Evolutionary conservation across 2,888 invertebrate genomes (phyloP), one percentile per base, ranked within the genome.

Genomic region (Calephelis perditalis): DNA sequence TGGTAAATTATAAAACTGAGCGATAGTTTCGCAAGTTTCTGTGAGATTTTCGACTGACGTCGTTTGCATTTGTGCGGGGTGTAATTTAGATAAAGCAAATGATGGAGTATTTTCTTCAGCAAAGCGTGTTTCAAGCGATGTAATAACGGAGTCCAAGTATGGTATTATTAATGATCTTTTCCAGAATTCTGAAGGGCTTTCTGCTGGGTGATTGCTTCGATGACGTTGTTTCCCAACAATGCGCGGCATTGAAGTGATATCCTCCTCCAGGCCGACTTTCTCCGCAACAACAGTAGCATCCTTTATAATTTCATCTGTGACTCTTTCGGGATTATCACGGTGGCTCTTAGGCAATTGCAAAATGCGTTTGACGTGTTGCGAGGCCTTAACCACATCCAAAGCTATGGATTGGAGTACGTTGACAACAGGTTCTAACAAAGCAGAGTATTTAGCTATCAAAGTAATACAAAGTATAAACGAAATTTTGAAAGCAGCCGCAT

Each of bases 371-470:
- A 67, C 60, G 62, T 66, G 65, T 62, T 66, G 57, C 66, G 62
- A 65, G 63, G 64, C 63, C 58, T 64, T 62, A 44, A 62, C 64
- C 66, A 64, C 63, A 59, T 69, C 68, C 62, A 72, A 65, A 65
- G 68, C 61, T 67, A 65, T 64, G 46, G 67, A 67, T 63, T 73
- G 69, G 60, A 73, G 65, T 49, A 55, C 66, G 67, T 72, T 73
- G 44, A 68, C 70, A 61, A 68, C 68, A 40, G 69, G 70, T 68
- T 71, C 68, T 61, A 70, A 49, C 63, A 71, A 64, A 64, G 68
- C 68, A 15, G 67, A 71, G 64, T 72, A 72, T 68, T 70, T 69
- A 37, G 68, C 68, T 70, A 72, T 66, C 63, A 71, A 65, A 52
- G 43, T 63, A 67, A 71, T 60, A 12, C 65, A 36, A 52, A 74